Evolutionary conservation across 2,797 vertebrate species (phyloP).

Genomic region (Oreochromis grahami): DNA sequence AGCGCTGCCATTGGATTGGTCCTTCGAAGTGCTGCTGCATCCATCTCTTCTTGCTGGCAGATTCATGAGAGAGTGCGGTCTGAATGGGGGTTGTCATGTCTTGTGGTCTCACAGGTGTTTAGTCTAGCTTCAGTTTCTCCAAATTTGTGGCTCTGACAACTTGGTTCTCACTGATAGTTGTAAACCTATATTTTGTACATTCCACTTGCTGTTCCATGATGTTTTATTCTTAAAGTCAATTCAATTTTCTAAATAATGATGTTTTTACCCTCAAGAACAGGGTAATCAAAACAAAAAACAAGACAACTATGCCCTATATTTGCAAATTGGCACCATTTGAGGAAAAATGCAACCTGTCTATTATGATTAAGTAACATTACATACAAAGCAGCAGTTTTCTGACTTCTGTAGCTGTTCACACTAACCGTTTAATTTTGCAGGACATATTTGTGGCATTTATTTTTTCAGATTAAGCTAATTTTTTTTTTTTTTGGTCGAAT

Average conservation of each 20-base stretch:
- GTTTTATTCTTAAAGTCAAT: neutral
- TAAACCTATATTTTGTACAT: too few species aligned
- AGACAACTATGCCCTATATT: neutral
- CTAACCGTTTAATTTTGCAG: neutral
- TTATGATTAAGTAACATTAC: neutral
- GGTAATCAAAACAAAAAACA: neutral
- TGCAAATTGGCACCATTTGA: neutral
- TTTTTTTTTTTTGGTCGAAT: neutral
- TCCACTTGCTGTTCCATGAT: neutral
- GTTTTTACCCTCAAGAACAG: neutral
- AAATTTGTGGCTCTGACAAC: slow-evolving; percentile 9
- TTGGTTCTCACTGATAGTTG: neutral
- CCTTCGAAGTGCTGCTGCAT: slow-evolving; percentile 1
- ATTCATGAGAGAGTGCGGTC: slow-evolving; percentile 1
- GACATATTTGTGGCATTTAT: neutral
- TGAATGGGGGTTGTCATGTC: neutral
- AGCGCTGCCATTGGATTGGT: neutral
- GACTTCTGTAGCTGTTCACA: neutral
- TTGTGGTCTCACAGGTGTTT: neutral
- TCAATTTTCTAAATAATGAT: neutral
- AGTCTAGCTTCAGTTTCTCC: slow-evolving; percentile 53
- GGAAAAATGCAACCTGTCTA: neutral
- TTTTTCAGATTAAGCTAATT: neutral
- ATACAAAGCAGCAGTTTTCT: neutral
- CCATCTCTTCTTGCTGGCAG: slow-evolving; percentile 72